These are phyloP conservation scores for Acromyrmex echinatior DNA, from an alignment of 1,140 invertebrate genomes.

Conservation along the genomic window DNA sequence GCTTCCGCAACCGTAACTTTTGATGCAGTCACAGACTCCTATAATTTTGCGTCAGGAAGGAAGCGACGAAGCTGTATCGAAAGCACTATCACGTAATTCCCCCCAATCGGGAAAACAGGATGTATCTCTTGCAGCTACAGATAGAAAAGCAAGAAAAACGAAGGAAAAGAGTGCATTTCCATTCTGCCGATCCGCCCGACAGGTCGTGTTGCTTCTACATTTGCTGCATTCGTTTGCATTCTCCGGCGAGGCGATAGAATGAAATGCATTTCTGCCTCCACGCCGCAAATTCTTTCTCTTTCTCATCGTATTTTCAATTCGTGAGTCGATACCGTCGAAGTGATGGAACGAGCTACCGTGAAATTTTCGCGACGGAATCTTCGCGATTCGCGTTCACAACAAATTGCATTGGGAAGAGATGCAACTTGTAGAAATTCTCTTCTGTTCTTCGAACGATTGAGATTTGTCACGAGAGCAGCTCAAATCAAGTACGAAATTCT, in stretches of 20 bases:
- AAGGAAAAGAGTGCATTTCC: conserved; percentile 1
- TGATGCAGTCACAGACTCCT: neutral
- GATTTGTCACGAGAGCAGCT: neutral
- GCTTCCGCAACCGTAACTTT: neutral
- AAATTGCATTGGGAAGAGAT: neutral
- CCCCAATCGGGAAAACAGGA: neutral
- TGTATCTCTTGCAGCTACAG: neutral
- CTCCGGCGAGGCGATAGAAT: neutral
- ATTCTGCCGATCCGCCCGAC: conserved; percentile 13
- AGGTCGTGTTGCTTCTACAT: conserved; percentile 24
- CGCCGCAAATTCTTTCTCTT: conserved; percentile 40
- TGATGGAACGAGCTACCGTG: conserved; percentile 12
- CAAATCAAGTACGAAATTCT: neutral
- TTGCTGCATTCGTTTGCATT: conserved; percentile 50
- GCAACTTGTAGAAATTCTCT: neutral
- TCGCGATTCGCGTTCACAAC: neutral
- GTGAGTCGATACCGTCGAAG: conserved; percentile 27
- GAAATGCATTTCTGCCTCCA: conserved; percentile 3
- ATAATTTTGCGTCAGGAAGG: neutral
- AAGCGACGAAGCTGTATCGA: conserved; percentile 15
- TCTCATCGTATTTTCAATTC: neutral
- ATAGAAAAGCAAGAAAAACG: neutral
- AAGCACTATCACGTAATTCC: conserved; percentile 31
- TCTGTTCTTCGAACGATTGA: neutral
- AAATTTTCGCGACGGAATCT: conserved; percentile 35